Base-by-base conservation (phyloP, 2,113 vertebrate species). In the Oceanites oceanicus region DNA sequence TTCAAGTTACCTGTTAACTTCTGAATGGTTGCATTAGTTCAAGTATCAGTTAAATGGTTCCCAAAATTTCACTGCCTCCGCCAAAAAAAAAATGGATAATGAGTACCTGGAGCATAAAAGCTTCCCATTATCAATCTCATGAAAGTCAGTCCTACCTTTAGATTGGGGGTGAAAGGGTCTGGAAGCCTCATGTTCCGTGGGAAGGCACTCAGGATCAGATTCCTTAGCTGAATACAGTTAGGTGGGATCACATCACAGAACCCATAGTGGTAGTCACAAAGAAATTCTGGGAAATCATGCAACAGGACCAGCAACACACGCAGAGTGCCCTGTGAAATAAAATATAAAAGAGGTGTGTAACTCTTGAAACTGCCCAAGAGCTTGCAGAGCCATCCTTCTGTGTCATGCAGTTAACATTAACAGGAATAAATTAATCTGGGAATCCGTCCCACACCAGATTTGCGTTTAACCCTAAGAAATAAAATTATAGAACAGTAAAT, bases 121-220 rank as follows among this genome's bases (percentile, higher is more conserved):
- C 30, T 73, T 81, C 18, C 34, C 38, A 20, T 55, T 58, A 55
- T 22, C 27, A 42, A 81, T 53, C 27, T 68, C n/a, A 6, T 10
- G 4, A 32, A 73, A 50, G 4, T 30, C 38, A 68, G 36, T 42
- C 40, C 73, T 98, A 99, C 99, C 99, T 99, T 99, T 61, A 99
- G 98, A 86, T 99, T 99, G 86, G 99, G 99, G 58, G 99, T 99
- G 97, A 99, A 99, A 38, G 99, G 99, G 97, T 99, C 99, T 76
- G 99, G 99, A 97, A 99, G 99, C 98, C 99, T 99, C 99, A 99
- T 99, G 97, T 99, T 99, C 96, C 99, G 99, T 96, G 99, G 99
- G 84, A 99, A 99, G 99, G 99, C 99, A 99, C 99, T 99, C 98
- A 99, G 98, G 97, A 99, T 99, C 96, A 99, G 98, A 96, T 99